Conservation (phyloP, 2,113 vertebrate species). For the Crotalus viridis region DNA sequence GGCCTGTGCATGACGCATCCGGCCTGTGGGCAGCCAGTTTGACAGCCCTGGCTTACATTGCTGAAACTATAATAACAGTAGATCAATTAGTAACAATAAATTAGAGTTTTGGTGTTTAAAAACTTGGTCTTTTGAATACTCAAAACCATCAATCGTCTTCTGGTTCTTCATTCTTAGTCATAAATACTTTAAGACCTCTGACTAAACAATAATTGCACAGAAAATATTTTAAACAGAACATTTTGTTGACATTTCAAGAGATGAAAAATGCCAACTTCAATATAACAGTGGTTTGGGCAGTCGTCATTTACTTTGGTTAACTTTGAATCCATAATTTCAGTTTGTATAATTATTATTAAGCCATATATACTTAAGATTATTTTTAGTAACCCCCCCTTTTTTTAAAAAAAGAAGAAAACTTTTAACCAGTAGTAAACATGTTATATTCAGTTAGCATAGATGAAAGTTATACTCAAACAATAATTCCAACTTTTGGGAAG, state of each 20-base stretch:
- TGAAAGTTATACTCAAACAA: background rate
- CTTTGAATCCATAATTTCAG: slow-evolving; percentile 12
- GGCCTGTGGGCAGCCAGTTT: too few relatives aligned
- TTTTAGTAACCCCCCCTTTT: background rate
- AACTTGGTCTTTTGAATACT: background rate
- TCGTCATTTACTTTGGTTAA: slow-evolving; percentile 17
- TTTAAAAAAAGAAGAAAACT: background rate
- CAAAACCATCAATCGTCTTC: background rate
- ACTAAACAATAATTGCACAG: slow-evolving; percentile 40
- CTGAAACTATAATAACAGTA: background rate
- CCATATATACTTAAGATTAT: background rate
- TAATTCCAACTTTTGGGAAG: background rate
- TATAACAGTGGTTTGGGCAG: fast-evolving
- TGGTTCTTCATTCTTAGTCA: background rate
- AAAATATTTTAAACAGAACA: slow-evolving; percentile 34
- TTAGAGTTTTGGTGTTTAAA: background rate
- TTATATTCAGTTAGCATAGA: background rate
- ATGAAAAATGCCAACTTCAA: slow-evolving; percentile 28
- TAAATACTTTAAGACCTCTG: slow-evolving; percentile 25
- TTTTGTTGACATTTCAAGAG: slow-evolving; percentile 50
- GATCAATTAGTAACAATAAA: background rate
- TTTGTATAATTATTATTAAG: slow-evolving; percentile 9
- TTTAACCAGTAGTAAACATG: background rate
- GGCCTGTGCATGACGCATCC: too few relatives aligned
- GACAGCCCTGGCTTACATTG: background rate